Percentiles rank a stretch among this genome's conserved stretches.
These are phyloP conservation scores for Lytechinus pictus DNA, from an alignment of 35 echinoderm and acorn worm genomes.

Conservation along the genomic window DNA sequence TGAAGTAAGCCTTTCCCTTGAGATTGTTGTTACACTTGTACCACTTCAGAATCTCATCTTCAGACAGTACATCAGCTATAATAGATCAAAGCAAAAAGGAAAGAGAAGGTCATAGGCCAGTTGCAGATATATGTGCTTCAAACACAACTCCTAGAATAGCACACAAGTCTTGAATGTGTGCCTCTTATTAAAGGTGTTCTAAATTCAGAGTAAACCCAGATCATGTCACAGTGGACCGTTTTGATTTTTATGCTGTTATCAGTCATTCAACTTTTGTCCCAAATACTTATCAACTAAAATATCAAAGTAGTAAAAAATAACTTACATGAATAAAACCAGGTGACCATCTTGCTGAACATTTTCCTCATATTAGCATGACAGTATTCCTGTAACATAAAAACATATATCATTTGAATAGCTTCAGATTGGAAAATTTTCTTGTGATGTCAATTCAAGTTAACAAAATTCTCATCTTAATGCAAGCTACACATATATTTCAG, in stretches of 20 bases:
- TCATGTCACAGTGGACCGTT: no score
- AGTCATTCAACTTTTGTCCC: no score
- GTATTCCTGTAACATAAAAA: conserved; percentile 23
- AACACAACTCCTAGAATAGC: no score
- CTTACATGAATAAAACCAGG: conserved; percentile 39
- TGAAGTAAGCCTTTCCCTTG: conserved; percentile 35
- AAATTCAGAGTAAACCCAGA: no score
- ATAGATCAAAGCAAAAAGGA: background rate
- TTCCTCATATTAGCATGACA: conserved; percentile 40
- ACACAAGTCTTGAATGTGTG: no score
- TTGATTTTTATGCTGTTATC: no score
- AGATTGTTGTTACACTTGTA: conserved; percentile 26
- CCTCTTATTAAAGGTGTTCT: no score
- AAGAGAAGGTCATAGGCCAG: background rate
- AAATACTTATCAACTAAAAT: no score
- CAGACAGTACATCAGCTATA: conserved; percentile 36
- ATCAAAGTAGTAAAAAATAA: background rate
- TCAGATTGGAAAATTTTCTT: no score
- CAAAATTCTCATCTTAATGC: no score
- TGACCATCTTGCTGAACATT: conserved; percentile 45
- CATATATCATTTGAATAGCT: background rate
- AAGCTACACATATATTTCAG: no score
- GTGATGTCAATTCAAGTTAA: no score
- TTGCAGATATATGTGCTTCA: background rate
- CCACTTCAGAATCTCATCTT: conserved; percentile 46